A percentile compares a stretch with the other conserved stretches of the same genome.
Evolutionary conservation across 2,888 invertebrate genomes (phyloP).

Genomic region (Hydropsyche betteni): DNA sequence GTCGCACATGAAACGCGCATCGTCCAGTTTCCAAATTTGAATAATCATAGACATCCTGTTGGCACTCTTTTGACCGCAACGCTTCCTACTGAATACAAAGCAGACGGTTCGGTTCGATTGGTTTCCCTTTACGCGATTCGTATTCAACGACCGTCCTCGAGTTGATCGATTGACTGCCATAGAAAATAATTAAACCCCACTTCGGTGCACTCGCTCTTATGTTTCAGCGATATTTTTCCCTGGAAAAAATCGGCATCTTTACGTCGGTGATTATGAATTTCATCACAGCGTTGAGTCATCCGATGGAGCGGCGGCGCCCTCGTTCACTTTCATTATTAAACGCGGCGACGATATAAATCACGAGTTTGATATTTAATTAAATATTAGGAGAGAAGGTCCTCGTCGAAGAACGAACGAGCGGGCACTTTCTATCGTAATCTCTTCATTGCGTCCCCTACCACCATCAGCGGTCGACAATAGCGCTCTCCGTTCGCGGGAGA

Average conservation of each 20-base stretch:
- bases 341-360: constrained; percentile 45
- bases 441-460: constrained; percentile 42
- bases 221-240: not conserved
- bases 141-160: constrained; percentile 39
- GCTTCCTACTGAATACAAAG: constrained; percentile 43
- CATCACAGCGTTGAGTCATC: too few relatives aligned
- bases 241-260: too few relatives aligned
- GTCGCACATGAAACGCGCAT: not conserved
- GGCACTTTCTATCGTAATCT: constrained; percentile 46
- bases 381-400: constrained; percentile 41
- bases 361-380: constrained; percentile 47
- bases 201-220: constrained; percentile 20
- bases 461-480: constrained; percentile 34
- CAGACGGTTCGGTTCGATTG: constrained; percentile 36
- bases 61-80: constrained; percentile 36
- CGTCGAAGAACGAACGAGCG: too few relatives aligned
- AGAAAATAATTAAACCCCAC: constrained; percentile 40
- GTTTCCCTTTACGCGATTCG: constrained; percentile 42
- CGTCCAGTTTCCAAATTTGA: constrained; percentile 35
- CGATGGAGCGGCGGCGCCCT: not conserved
- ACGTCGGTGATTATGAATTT: too few relatives aligned
- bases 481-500: constrained; percentile 29
- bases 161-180: constrained; percentile 47
- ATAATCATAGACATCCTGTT: constrained; percentile 40
- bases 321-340: constrained; percentile 10